Percentiles rank a stretch among this genome's conserved stretches.
phyloP scores from a whole-genome alignment of 2,888 invertebrate genomes.

The Temnothorax ravouxi region DNA sequence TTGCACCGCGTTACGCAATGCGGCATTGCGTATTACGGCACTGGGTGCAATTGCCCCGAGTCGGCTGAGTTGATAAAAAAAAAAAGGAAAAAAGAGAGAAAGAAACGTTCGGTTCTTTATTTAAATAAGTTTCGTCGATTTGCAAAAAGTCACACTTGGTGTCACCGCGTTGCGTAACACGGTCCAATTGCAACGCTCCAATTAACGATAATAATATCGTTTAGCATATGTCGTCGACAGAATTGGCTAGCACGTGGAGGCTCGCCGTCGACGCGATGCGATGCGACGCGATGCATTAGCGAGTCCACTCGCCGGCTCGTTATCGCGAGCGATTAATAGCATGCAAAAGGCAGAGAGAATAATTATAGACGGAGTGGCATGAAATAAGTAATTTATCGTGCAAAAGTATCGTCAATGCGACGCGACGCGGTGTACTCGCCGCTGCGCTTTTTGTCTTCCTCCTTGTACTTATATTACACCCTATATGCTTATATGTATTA shows the following conservation, averaged over 20 bases:
- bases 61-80: slow-evolving; percentile 24
- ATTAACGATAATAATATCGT: slow-evolving; percentile 56
- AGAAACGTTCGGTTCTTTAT: slow-evolving; percentile 1
- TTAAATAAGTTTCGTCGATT: slow-evolving; percentile 20
- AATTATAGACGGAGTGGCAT: neutral
- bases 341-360: slow-evolving; percentile 28
- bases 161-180: slow-evolving; percentile 39
- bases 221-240: slow-evolving; percentile 27
- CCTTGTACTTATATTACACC: slow-evolving; percentile 13
- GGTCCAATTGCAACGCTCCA: slow-evolving; percentile 54
- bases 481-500: neutral
- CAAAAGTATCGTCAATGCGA: neutral
- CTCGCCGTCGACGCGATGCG: slow-evolving; percentile 10
- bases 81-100: neutral
- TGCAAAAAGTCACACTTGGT: slow-evolving; percentile 19
- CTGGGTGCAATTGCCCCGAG: slow-evolving; percentile 12
- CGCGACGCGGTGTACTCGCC: neutral
- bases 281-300: neutral
- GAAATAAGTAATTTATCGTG: neutral
- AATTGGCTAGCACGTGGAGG: slow-evolving; percentile 34
- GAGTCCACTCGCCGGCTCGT: slow-evolving; percentile 17
- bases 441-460: slow-evolving; percentile 17
- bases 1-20: slow-evolving; percentile 37
- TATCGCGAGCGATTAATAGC: slow-evolving; percentile 30
- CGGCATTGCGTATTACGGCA: slow-evolving; percentile 23